A percentile compares a stretch with the other conserved stretches of the same genome.
These are phyloP conservation scores for Galerucella nymphaeae DNA, from an alignment of 2,888 invertebrate species.

Conservation along the genomic window DNA sequence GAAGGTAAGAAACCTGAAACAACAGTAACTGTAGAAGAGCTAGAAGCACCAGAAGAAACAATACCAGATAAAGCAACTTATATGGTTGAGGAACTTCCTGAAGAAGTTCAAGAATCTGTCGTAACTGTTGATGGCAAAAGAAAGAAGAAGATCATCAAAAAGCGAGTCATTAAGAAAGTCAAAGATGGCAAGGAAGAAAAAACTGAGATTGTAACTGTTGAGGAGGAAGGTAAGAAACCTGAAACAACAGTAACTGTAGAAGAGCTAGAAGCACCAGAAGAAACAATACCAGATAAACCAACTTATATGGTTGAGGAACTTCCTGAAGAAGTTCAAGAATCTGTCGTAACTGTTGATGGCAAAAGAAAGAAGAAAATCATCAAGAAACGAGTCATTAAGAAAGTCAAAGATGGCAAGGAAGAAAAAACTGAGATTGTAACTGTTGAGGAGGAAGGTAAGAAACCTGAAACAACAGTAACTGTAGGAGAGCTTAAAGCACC, in stretches of 20 bases:
- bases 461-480: slow-evolving; percentile 55
- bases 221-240: slow-evolving; percentile 56
- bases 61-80: slow-evolving; percentile 54
- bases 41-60: slow-evolving; percentile 64
- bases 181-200: slow-evolving; percentile 57
- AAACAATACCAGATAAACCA: slow-evolving; percentile 39
- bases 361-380: slow-evolving; percentile 53
- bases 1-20: slow-evolving; percentile 50
- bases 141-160: slow-evolving; percentile 55
- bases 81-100: slow-evolving; percentile 54
- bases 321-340: slow-evolving; percentile 54
- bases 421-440: slow-evolving; percentile 57
- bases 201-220: slow-evolving; percentile 60
- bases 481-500: slow-evolving; percentile 40
- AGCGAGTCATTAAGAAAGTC: slow-evolving; percentile 46
- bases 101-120: slow-evolving; percentile 49
- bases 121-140: slow-evolving; percentile 56
- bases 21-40: slow-evolving; percentile 53
- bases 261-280: slow-evolving; percentile 52
- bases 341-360: slow-evolving; percentile 56
- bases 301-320: slow-evolving; percentile 48
- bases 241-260: slow-evolving; percentile 60
- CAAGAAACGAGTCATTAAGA: slow-evolving; percentile 58
- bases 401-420: slow-evolving; percentile 52
- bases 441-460: slow-evolving; percentile 58